Base-by-base conservation (phyloP, 2,888 invertebrate genomes). In the Aporophyla nigra region DNA sequence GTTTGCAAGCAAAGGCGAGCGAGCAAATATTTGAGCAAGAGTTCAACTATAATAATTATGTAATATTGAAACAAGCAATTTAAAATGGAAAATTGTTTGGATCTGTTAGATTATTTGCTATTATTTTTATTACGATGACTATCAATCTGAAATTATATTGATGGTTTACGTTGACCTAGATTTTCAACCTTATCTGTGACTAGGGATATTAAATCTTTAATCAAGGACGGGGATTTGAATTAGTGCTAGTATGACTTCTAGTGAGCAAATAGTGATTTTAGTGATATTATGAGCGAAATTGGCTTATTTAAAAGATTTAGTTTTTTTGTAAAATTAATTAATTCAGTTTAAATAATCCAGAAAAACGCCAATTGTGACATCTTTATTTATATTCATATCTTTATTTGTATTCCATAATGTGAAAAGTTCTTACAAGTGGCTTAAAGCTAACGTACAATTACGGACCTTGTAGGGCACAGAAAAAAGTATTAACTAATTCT, bases 21-120 rank as follows among this genome's bases (percentile, higher is more conserved):
- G 14, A 24, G 24, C 4, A 43, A 49, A 71, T 49, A 58, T 71
- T 21, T 73, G 71, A 40, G 24, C 14, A n/a, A 24, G 67, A 58
- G n/a, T 49, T 49, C 19, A 33, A 54, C 49, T 10, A 16, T 71
- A 27, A 10, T 27, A 9, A n/a, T n/a, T 27, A 49, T 19, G 14
- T 51, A 21, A 53, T 16, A 21, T 3, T 46, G 0, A 40, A 65
- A 43, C 12, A 12, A 19, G 40, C 19, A 43, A 16, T 19, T 53
- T 19, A 14, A n/a, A 49, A 21, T 6, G n/a, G 16, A 5, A 53
- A 54, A 27, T 33, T 54, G 21, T 33, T 51, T 24, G n/a, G 9
- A 14, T n/a, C 7, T n/a, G 1, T 46, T 16, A 27, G 53, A 33
- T 65, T 51, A n/a, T 40, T 49, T 21, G 33, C 12, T n/a, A 12